Evolutionary conservation across 53 echinoderm and acorn worm species (phyloP), one percentile per base, ranked within the genome.

Genomic region (Pentamera pediparva): DNA sequence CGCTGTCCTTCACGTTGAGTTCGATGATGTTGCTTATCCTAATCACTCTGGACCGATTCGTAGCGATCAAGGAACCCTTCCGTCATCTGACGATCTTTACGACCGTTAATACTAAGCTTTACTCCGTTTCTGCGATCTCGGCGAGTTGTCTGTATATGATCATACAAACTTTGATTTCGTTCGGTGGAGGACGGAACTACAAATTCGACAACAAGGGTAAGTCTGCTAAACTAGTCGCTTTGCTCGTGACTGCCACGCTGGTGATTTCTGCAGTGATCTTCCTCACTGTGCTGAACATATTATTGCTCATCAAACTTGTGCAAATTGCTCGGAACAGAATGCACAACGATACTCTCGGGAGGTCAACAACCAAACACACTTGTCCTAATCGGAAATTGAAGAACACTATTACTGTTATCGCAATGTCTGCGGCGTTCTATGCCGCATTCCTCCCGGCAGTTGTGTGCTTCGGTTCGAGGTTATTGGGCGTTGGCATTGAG

Each of bases 1-100:
- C 65, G 8, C 40, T 65, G 6, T 65, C 65, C 22, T 65, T 65
- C 25, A 65, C 65, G 6, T 65, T 39, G 3, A 65, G 65, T 39
- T 65, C 65, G 8, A 41, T 41, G 2, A 6, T 39, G 40, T 24
- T 65, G 26, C 22, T 65, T 26, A 21, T 9, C 4, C 2, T 40
- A 6, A 65, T 65, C 25, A 39, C 39, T 24, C 8, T 65, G 20
- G 65, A 65, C 40, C 19, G 65, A 26, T 65, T 38, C 40, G 11
- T 39, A 8, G 65, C 65, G 38, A 65, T 65, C 3, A 38, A 24
- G 40, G 15, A 22, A 40, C 65, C 65, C 0, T 41, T 65, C 13
- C 65, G 40, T 37, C 65, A 65, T 11, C 39, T 40, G 4, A 41
- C 40, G n/a, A n/a, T 33, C 40, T 65, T 65, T 24, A 38, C 65